phyloP scores from a whole-genome alignment of 2,797 vertebrate genomes.

The Telmatherina bonti region DNA sequence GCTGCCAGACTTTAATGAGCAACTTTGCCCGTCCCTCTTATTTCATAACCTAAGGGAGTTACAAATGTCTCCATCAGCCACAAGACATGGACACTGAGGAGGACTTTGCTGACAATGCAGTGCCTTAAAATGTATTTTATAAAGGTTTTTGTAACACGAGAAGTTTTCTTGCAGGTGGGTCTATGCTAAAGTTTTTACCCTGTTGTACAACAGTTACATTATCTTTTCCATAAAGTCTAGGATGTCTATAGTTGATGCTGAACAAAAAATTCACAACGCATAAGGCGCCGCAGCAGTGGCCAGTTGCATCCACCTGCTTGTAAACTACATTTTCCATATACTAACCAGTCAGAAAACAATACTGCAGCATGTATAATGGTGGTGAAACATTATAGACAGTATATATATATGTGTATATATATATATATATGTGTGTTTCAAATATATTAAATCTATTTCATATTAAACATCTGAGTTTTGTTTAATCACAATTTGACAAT shows the following conservation, averaged over 20 bases:
- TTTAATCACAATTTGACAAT: constrained; percentile 16
- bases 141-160: constrained; percentile 10
- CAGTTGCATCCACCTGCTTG: constrained; percentile 31
- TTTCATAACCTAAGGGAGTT: constrained; percentile 28
- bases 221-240: constrained; percentile 4
- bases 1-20: constrained; percentile 8
- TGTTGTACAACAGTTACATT: constrained; percentile 27
- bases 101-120: constrained; percentile 7
- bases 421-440: constrained; percentile 65
- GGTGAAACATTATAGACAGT: constrained; percentile 72
- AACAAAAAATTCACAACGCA: constrained; percentile 25
- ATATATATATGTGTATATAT: constrained; percentile 59
- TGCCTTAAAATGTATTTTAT: neutral
- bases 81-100: constrained; percentile 6
- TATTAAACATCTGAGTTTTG: constrained; percentile 59
- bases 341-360: constrained; percentile 49
- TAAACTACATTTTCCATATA: constrained; percentile 48
- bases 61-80: constrained; percentile 12
- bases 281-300: constrained; percentile 17
- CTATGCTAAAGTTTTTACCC: constrained; percentile 24
- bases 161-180: constrained; percentile 24
- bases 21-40: neutral
- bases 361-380: constrained; percentile 72
- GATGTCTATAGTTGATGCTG: constrained; percentile 8
- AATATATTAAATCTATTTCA: constrained; percentile 80